Evolutionary conservation across 2,888 invertebrate species (phyloP).

Genomic region (Latrodectus elegans): DNA sequence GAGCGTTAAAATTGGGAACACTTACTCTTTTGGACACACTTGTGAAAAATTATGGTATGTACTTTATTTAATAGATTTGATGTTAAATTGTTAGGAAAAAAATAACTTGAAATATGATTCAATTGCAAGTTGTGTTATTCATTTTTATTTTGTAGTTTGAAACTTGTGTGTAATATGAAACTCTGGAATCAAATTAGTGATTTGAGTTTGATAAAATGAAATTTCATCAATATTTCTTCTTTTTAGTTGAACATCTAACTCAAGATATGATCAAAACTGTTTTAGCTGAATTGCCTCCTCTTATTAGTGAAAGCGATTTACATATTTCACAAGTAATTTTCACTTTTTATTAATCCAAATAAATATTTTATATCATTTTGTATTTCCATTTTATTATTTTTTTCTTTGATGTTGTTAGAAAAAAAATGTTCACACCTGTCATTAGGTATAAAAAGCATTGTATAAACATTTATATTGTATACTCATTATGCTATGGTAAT

Average conservation of each 20-base stretch:
- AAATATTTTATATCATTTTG: not conserved
- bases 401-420: too few species aligned
- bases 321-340: slow-evolving; percentile 88
- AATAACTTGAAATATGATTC: not conserved
- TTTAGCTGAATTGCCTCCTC: slow-evolving; percentile 89
- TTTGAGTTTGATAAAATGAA: not conserved
- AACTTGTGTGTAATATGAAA: too few species aligned
- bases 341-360: not conserved
- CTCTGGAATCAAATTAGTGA: not conserved
- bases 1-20: slow-evolving; percentile 93
- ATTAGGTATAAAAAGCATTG: too few species aligned
- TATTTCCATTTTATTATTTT: too few species aligned
- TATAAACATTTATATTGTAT: too few species aligned
- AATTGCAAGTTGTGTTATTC: not conserved
- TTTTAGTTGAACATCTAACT: slow-evolving; percentile 77
- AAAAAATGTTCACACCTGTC: too few species aligned
- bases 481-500: too few species aligned
- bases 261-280: slow-evolving; percentile 86
- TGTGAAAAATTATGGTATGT: slow-evolving; percentile 87
- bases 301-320: slow-evolving; percentile 94
- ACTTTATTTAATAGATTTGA: not conserved
- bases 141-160: too few species aligned
- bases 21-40: slow-evolving; percentile 91
- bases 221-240: not conserved
- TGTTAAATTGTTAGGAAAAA: not conserved